phyloP scores from a whole-genome alignment of 2,888 invertebrate species.

The Eledona agricola region DNA sequence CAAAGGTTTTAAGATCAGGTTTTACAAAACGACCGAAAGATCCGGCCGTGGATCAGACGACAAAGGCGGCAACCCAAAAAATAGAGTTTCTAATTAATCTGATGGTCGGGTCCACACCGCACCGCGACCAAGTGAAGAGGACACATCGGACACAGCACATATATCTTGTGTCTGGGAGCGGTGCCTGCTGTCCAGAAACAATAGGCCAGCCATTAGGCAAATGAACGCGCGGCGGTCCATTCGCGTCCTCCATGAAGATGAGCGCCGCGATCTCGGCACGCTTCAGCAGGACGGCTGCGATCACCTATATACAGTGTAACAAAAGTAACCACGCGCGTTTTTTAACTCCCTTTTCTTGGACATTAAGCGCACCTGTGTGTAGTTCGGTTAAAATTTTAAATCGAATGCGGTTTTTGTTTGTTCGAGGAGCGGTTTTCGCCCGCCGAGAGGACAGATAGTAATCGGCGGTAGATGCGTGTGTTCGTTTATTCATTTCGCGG shows the following conservation, averaged over 20 bases:
- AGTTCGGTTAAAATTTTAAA: slow-evolving; percentile 51
- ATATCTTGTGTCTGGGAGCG: slow-evolving; percentile 59
- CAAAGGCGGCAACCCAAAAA: slow-evolving; percentile 50
- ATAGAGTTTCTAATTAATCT: slow-evolving; percentile 53
- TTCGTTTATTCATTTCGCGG: slow-evolving; percentile 32
- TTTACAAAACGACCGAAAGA: slow-evolving; percentile 25
- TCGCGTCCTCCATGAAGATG: slow-evolving; percentile 36
- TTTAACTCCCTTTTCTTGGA: slow-evolving; percentile 36
- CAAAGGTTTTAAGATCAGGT: slow-evolving; percentile 39
- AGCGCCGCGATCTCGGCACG: slow-evolving; percentile 33
- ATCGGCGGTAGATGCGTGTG: slow-evolving; percentile 48
- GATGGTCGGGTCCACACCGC: slow-evolving; percentile 48
- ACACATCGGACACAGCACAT: slow-evolving; percentile 53
- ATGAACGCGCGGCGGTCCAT: slow-evolving; percentile 56
- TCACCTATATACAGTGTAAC: slow-evolving; percentile 57
- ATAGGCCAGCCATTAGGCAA: slow-evolving; percentile 62
- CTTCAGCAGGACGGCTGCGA: slow-evolving; percentile 39
- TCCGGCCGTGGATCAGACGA: slow-evolving; percentile 35
- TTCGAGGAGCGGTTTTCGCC: slow-evolving; percentile 45
- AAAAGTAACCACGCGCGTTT: slow-evolving; percentile 41
- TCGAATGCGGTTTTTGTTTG: slow-evolving; percentile 53
- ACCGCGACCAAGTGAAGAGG: slow-evolving; percentile 40
- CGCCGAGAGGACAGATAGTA: slow-evolving; percentile 47
- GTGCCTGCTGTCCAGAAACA: slow-evolving; percentile 60
- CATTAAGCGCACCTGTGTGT: slow-evolving; percentile 47